phyloP scores from a whole-genome alignment of 1,140 invertebrate species.

The Semibalanus balanoides region DNA sequence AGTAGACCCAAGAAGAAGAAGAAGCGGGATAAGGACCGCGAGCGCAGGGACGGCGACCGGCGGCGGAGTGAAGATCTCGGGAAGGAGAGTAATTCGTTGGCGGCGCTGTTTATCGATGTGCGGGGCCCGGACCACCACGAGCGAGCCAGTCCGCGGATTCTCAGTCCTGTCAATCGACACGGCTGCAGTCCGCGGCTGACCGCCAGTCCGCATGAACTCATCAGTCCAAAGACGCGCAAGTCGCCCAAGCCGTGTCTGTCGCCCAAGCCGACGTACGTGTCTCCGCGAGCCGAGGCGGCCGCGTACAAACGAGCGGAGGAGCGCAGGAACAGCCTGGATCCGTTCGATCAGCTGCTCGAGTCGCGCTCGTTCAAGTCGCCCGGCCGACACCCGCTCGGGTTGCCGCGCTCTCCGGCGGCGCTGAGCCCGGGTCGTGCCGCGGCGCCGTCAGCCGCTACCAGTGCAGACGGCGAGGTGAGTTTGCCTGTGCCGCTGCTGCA shows the following conservation, averaged over 20 bases:
- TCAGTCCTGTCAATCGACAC: neutral
- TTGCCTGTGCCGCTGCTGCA: neutral
- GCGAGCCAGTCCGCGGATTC: neutral
- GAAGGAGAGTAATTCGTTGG: neutral
- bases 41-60: neutral
- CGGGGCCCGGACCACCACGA: neutral
- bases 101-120: constrained; percentile 1
- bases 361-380: neutral
- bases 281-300: neutral
- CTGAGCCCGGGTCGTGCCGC: neutral
- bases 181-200: neutral
- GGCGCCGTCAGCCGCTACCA: too few relatives aligned
- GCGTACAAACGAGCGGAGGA: neutral
- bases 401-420: neutral
- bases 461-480: neutral
- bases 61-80: neutral
- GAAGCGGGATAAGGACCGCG: neutral
- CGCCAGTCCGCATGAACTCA: neutral
- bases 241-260: constrained; percentile 3
- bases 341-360: constrained; percentile 1
- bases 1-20: neutral
- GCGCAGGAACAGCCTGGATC: neutral
- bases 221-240: neutral
- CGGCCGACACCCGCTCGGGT: neutral
- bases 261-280: constrained; percentile 3